Percentiles rank a stretch among this genome's conserved stretches.
These are phyloP conservation scores for Heteractis magnifica DNA, from an alignment of 92 coral and sea anemone genomes.

Conservation along the genomic window DNA sequence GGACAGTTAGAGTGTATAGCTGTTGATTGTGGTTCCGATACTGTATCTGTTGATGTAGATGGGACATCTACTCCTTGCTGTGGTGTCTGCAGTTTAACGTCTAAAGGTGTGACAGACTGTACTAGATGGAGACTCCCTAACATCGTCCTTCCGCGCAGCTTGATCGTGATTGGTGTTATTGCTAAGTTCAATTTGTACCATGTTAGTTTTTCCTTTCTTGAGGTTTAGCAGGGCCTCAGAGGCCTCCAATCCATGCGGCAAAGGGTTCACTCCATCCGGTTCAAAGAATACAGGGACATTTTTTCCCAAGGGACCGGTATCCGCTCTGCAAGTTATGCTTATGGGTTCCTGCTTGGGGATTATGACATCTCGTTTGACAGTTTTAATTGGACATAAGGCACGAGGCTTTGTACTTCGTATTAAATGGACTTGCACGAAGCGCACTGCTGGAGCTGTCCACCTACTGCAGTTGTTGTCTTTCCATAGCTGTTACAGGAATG, in stretches of 20 bases:
- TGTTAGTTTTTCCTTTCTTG: slow-evolving; percentile 47
- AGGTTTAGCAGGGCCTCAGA: slow-evolving; percentile 47
- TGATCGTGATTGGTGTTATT: slow-evolving; percentile 58
- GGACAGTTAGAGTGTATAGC: not conserved
- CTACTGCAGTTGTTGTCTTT: no score
- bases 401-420: no score
- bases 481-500: no score
- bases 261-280: slow-evolving; percentile 44
- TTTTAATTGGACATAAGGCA: not conserved
- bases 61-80: not conserved
- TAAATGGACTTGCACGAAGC: no score
- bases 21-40: slow-evolving; percentile 6
- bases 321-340: slow-evolving; percentile 40
- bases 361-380: slow-evolving; percentile 28
- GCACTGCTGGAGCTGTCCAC: no score
- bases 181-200: slow-evolving; percentile 42
- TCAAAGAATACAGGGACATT: slow-evolving; percentile 43
- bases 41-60: not conserved
- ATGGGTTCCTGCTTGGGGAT: slow-evolving; percentile 30
- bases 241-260: slow-evolving; percentile 45
- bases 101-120: slow-evolving; percentile 66
- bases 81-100: slow-evolving; percentile 41
- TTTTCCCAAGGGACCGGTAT: slow-evolving; percentile 42
- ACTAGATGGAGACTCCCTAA: slow-evolving; percentile 59
- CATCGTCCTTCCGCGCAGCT: slow-evolving; percentile 33